Evolutionary conservation across 1,140 invertebrate species (phyloP).

Genomic region (Drosophila aff.): DNA sequence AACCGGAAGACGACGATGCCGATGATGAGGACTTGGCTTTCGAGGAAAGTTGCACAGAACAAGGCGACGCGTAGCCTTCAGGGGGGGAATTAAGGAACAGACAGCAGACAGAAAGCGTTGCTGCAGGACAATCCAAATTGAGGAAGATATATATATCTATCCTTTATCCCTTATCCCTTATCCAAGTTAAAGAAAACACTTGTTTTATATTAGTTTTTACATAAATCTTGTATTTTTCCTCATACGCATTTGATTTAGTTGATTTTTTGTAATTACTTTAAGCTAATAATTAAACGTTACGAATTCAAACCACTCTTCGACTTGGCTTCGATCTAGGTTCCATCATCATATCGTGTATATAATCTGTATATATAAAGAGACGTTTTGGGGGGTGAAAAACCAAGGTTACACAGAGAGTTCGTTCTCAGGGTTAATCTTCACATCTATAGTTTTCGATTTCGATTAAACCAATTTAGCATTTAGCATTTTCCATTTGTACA

Average conservation of each 20-base stretch:
- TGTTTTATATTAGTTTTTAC: constrained; percentile 36
- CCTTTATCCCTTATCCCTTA: background rate
- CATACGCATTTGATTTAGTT: constrained; percentile 46
- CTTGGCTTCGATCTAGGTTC: constrained; percentile 23
- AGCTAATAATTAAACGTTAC: constrained; percentile 72
- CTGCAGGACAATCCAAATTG: too few relatives aligned
- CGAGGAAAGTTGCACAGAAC: background rate
- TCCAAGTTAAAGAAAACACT: background rate
- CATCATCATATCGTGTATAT: constrained; percentile 13
- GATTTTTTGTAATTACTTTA: constrained; percentile 45
- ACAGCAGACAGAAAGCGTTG: too few relatives aligned
- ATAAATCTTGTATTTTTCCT: constrained; percentile 44
- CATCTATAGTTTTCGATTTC: constrained; percentile 24
- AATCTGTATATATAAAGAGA: constrained; percentile 20
- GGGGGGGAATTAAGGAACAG: background rate
- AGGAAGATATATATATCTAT: too few relatives aligned
- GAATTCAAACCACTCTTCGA: constrained; percentile 36
- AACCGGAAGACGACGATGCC: background rate
- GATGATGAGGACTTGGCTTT: background rate
- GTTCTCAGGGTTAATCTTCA: background rate
- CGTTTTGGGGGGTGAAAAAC: constrained; percentile 5
- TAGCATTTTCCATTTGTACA: constrained; percentile 43
- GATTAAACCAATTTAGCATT: constrained; percentile 38
- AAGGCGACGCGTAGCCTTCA: background rate
- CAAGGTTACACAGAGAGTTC: constrained; percentile 18